A percentile compares a stretch with the other conserved stretches of the same genome.
Conservation (phyloP, 2,113 vertebrate species). For the Acanthisitta chloris region DNA sequence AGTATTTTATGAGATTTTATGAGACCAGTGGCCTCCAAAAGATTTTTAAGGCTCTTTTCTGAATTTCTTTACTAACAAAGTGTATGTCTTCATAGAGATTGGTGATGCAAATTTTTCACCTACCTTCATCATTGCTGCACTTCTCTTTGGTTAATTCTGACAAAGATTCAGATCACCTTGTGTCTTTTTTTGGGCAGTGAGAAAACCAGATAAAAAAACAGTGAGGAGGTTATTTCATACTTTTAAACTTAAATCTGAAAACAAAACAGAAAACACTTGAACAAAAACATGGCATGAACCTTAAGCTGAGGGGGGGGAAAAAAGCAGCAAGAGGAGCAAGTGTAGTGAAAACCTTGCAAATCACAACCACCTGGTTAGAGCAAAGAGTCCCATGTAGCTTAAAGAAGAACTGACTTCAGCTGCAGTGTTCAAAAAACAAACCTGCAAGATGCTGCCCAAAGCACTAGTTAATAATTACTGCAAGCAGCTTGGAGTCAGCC, state of each 20-base stretch:
- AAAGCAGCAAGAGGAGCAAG: neutral
- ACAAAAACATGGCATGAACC: neutral
- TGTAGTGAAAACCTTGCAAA: constrained; percentile 5
- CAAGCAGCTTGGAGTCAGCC: constrained; percentile 4
- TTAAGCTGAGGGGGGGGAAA: neutral
- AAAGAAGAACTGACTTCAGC: neutral
- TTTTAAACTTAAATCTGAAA: neutral
- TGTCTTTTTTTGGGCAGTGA: neutral
- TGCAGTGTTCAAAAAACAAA: neutral
- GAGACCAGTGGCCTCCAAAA: neutral
- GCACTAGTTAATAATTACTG: constrained; percentile 43
- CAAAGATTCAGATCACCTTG: neutral
- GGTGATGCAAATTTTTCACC: neutral
- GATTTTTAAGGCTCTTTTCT: neutral
- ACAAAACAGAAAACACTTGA: neutral
- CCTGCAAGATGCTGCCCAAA: neutral
- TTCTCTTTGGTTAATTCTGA: neutral
- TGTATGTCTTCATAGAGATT: neutral
- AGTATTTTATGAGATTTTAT: neutral
- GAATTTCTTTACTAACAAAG: neutral
- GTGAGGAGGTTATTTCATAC: neutral
- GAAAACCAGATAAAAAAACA: neutral
- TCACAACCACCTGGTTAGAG: constrained; percentile 23
- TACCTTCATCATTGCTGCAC: neutral
- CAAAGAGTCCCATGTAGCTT: neutral